Evolutionary conservation across 2,888 invertebrate species (phyloP), one percentile per base, ranked within the genome.

Genomic region (Brachypalpus laphriformis): DNA sequence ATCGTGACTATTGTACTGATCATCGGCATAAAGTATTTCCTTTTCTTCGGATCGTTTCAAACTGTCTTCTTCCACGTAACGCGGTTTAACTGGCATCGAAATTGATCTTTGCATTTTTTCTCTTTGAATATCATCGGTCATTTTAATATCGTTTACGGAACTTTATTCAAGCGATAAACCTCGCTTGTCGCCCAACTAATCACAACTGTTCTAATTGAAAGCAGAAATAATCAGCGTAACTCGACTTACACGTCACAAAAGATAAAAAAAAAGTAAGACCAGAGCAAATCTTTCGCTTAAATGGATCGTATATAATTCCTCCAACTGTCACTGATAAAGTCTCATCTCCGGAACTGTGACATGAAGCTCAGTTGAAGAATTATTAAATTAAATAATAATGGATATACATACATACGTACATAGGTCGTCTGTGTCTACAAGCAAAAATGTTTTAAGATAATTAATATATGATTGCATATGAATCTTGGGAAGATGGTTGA

Each of bases 71-170:
- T 90, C 89, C 18, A 88, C 42, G 3, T 89, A 90, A 65, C 88
- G 89, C 20, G 91, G 92, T 77, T 91, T 91, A 7, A 89, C 90
- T n/a, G 91, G 91, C 91, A 91, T 90, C 65, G 91, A 91, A 51
- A 89, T 88, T 3, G 91, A 92, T 56, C 91, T 90, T 71, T 89
- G 89, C 87, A 91, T 90, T 20, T 83, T 74, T 28, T 76, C 61
- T 16, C 25, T 49, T 18, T n/a, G 28, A 28, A 72, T 56, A 9
- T 82, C 70, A 5, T 77, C 77, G 2, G 56, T 68, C 76, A 82
- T 82, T 65, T 22, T 71, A 40, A 18, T 45, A 7, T 45, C 22
- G 28, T 40, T 51, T 9, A 74, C 16, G 8, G 11, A 34, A 22
- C 28, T 51, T 14, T 47, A 14, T 42, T 42, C 20, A 59, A 65